Evolutionary conservation across 2,888 invertebrate genomes (phyloP), one percentile per base, ranked within the genome.

Genomic region (Meliscaeva auricollis): DNA sequence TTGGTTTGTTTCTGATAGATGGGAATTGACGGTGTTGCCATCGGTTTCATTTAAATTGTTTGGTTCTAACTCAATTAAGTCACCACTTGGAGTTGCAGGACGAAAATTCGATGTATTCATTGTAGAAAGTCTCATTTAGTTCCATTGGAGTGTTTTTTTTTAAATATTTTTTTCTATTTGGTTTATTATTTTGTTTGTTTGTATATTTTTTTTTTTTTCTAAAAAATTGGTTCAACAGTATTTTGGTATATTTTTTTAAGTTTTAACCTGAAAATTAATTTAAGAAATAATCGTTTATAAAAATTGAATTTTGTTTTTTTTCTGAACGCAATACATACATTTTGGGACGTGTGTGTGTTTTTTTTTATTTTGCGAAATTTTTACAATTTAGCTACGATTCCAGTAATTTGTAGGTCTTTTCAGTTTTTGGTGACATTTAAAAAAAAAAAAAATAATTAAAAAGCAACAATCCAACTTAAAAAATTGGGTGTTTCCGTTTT

Each of bases 61-160:
- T 3, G 38, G 11, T 69, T 62, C 30, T 38, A 73, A 50, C 64
- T 77, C 73, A 73, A 64, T 69, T 44, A 80, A 81, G 69, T 81
- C 73, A 76, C 75, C 44, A 75, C 70, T 84, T 66, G 79, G 56
- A 54, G 74, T 64, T 69, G 62, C 76, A 72, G 85, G 72, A 54
- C 70, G 72, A 22, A 85, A 76, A 81, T 62, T 81, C 85, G 85
- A 62, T 81, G 81, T 77, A 85, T 73, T 85, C 85, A 85, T 85
- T 73, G 69, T 85, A 68, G 50, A 69, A 35, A 38, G 30, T 69
- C 66, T 77, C 38, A 41, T 35, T 50, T 62, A 85, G 69, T 81
- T 85, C 85, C 85, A 85, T 85, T 85, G 75, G 72, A 80, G 20
- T 76, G 41, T 38, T 26, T 70, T 77, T 72, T 72, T 46, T 48